These are phyloP conservation scores for Pseudomyrmex flavicornis DNA, from an alignment of 1,140 invertebrate species.

Conservation along the genomic window DNA sequence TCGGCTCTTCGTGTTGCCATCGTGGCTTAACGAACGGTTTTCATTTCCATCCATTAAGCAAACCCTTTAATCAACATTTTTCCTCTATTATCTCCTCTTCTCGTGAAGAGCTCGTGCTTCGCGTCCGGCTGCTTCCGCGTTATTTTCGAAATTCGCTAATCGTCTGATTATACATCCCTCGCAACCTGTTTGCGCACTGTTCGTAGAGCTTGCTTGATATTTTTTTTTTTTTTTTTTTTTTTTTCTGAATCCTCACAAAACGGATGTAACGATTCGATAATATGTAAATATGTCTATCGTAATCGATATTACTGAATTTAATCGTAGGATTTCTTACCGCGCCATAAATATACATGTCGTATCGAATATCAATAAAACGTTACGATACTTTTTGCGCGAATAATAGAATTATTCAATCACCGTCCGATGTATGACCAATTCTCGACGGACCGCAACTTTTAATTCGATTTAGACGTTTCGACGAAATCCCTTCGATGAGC, in stretches of 20 bases:
- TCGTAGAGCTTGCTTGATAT: background rate
- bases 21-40: slow-evolving; percentile 29
- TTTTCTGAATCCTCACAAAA: background rate
- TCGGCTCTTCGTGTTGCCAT: slow-evolving; percentile 29
- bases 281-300: slow-evolving; percentile 27
- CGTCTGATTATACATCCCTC: slow-evolving; percentile 31
- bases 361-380: slow-evolving; percentile 12
- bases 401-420: slow-evolving; percentile 41
- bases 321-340: background rate
- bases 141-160: slow-evolving; percentile 54
- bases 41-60: slow-evolving; percentile 45
- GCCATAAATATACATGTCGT: background rate
- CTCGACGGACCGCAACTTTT: too few species aligned
- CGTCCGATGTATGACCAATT: background rate
- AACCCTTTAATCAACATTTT: slow-evolving; percentile 51
- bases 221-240: too few species aligned
- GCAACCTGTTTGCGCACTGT: background rate
- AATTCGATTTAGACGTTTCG: background rate
- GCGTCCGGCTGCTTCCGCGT: slow-evolving; percentile 22
- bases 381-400: background rate
- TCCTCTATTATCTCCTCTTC: slow-evolving; percentile 2
- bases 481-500: background rate
- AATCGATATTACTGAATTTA: slow-evolving; percentile 1
- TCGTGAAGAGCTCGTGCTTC: slow-evolving; percentile 30
- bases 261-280: background rate